phyloP scores from a whole-genome alignment of 2,888 invertebrate genomes.

The Macrosoma leucophasiata region DNA sequence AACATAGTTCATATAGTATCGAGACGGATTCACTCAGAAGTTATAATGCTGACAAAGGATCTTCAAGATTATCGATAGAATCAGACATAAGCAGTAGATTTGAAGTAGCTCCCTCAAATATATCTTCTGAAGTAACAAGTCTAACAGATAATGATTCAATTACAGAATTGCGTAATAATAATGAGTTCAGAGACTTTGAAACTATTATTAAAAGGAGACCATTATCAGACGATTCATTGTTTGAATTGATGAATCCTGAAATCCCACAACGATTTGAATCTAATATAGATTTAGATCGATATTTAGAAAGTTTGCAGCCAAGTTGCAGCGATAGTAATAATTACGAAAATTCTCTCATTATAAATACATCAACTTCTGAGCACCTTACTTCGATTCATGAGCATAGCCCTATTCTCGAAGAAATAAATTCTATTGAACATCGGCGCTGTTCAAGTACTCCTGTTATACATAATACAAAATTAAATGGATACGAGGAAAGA shows the following conservation, averaged over 20 bases:
- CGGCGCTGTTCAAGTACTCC: conserved; percentile 7
- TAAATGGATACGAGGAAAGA: conserved; percentile 4
- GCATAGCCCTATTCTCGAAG: not conserved
- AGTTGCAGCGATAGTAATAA: conserved; percentile 38
- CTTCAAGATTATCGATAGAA: conserved; percentile 63
- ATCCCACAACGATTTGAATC: conserved; percentile 59
- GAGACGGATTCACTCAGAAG: conserved; percentile 65
- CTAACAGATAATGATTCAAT: conserved; percentile 63
- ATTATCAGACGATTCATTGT: conserved; percentile 83
- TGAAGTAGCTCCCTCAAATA: conserved; percentile 57
- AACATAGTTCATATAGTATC: conserved; percentile 53
- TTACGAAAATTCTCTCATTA: conserved; percentile 28
- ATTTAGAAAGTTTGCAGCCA: conserved; percentile 79
- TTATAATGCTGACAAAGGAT: conserved; percentile 63
- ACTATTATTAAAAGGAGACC: conserved; percentile 81
- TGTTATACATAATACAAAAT: not conserved
- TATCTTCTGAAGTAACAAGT: conserved; percentile 60
- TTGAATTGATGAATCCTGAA: conserved; percentile 78
- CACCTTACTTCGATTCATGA: not conserved
- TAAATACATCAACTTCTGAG: conserved; percentile 19
- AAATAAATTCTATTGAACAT: not conserved
- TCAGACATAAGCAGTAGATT: conserved; percentile 71
- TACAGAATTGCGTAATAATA: conserved; percentile 71
- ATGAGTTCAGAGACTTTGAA: conserved; percentile 70
- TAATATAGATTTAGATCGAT: conserved; percentile 80